A percentile compares a stretch with the other conserved stretches of the same genome.
Conservation (phyloP, 35 echinoderm and acorn worm genomes). For the Ophioderma brevispina region DNA sequence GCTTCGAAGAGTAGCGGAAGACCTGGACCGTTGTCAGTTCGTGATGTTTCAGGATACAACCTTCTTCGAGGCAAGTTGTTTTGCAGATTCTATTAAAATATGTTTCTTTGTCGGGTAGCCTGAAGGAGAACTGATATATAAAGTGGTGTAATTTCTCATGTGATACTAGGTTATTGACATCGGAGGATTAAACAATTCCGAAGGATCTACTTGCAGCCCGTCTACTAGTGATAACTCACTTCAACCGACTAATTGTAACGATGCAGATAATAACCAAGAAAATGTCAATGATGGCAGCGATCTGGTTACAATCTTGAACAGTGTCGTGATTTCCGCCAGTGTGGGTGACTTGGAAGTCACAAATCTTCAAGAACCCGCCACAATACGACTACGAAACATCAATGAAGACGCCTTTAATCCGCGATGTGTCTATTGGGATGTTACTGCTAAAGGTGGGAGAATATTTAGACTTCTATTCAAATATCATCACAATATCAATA, state of each 20-base stretch:
- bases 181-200: background rate
- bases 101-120: no score
- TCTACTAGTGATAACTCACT: background rate
- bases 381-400: slow-evolving; percentile 11
- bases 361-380: slow-evolving; percentile 33
- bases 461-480: no score
- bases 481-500: no score
- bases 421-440: slow-evolving; percentile 62
- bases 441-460: slow-evolving; percentile 19
- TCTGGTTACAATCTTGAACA: slow-evolving; percentile 33
- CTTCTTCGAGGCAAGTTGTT: slow-evolving; percentile 66
- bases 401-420: slow-evolving; percentile 49
- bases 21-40: slow-evolving; percentile 23
- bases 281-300: background rate
- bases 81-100: no score
- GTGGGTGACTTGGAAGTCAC: slow-evolving; percentile 35
- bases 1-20: background rate
- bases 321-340: slow-evolving; percentile 49
- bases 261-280: background rate
- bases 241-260: background rate
- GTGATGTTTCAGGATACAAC: slow-evolving; percentile 43
- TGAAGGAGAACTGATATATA: no score
- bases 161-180: background rate
- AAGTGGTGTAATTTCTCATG: no score
- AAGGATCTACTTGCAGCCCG: background rate